Evolutionary conservation across 2,797 vertebrate species (phyloP).

Genomic region (Notoglanidium macrostoma): DNA sequence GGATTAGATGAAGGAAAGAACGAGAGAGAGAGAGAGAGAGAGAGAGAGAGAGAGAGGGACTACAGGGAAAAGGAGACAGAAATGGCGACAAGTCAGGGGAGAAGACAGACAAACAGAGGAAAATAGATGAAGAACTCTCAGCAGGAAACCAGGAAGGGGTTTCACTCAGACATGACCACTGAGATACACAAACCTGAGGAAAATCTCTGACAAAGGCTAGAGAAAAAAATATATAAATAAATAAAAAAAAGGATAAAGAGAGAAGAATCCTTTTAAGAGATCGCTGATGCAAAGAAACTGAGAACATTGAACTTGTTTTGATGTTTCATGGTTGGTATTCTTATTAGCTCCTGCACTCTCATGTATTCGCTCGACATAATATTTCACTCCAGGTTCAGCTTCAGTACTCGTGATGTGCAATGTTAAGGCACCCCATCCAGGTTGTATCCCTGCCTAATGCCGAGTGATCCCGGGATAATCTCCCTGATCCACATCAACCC

Average conservation of each 20-base stretch:
- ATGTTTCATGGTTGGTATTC: background rate
- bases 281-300: background rate
- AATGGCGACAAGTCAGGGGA: background rate
- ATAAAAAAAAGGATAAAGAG: background rate
- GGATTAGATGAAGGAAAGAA: slow-evolving; percentile 71
- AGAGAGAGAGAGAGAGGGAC: slow-evolving; percentile 37
- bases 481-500: background rate
- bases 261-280: background rate
- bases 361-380: background rate
- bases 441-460: background rate
- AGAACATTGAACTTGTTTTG: background rate
- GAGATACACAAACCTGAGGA: background rate
- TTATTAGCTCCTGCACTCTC: background rate
- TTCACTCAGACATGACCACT: background rate
- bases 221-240: no score
- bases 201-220: background rate
- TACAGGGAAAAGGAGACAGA: slow-evolving; percentile 9
- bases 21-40: slow-evolving; percentile 42
- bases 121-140: background rate
- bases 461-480: background rate
- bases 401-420: background rate
- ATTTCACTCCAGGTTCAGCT: background rate
- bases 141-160: background rate
- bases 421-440: background rate
- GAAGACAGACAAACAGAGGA: background rate